A percentile compares a stretch with the other conserved stretches of the same genome.
phyloP scores from a whole-genome alignment of 2,888 invertebrate genomes.

The Halocaridina rubra region DNA sequence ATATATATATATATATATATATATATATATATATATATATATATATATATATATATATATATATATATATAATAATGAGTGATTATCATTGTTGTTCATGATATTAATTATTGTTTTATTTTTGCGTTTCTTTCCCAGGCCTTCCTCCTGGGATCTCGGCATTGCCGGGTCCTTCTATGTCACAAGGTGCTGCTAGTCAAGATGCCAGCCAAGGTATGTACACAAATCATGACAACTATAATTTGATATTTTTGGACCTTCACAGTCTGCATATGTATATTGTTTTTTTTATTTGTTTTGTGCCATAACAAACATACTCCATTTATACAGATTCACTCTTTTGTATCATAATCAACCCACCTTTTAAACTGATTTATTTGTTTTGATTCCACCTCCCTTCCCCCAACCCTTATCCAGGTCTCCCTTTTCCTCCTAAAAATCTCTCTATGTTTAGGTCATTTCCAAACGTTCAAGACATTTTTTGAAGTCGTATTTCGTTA shows the following conservation, averaged over 20 bases:
- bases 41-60: background rate
- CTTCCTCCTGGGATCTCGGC: constrained; percentile 62
- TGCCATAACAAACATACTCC: too few species aligned
- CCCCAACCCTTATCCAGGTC: background rate
- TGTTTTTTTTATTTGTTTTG: background rate
- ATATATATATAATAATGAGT: background rate
- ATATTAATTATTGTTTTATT: too few species aligned
- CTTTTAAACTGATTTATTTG: background rate
- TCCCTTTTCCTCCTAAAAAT: background rate
- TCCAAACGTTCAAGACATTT: too few species aligned
- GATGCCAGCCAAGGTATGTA: constrained; percentile 63
- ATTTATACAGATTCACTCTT: background rate
- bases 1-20: constrained; percentile 18
- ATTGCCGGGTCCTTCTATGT: constrained; percentile 60
- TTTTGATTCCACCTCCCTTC: background rate
- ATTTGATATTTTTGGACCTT: background rate
- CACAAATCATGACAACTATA: background rate
- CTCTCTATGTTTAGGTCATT: background rate
- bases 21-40: constrained; percentile 8
- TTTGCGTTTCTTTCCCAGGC: constrained; percentile 24
- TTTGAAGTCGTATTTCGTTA: too few species aligned
- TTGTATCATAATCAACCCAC: background rate
- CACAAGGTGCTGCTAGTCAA: constrained; percentile 60
- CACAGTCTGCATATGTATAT: constrained; percentile 7
- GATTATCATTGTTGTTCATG: too few species aligned